Conservation (phyloP, 2,888 invertebrate genomes). For the Girardia tigrina region DNA sequence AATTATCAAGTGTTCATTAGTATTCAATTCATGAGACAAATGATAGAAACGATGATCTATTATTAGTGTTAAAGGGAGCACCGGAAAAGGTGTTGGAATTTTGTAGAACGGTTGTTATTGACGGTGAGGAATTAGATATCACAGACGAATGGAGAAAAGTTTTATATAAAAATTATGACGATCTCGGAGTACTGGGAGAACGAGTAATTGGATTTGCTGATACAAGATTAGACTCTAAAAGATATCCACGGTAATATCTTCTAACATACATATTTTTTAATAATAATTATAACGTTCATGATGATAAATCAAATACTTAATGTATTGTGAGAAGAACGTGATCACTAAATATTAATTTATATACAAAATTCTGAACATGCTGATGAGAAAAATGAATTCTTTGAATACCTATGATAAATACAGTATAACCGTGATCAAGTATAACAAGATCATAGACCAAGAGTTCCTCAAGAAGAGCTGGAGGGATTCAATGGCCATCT, state of each 20-base stretch:
- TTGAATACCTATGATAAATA: no score
- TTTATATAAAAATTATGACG: constrained; percentile 10
- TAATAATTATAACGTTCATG: no score
- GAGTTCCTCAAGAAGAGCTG: no score
- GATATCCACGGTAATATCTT: background rate
- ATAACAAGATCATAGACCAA: no score
- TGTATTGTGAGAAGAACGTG: no score
- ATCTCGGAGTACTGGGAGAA: constrained; percentile 24
- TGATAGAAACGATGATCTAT: background rate
- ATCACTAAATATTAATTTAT: no score
- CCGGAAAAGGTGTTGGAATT: constrained; percentile 37
- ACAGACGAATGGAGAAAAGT: constrained; percentile 26
- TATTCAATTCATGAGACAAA: constrained; percentile 24
- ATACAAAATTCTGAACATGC: no score
- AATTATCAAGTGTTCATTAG: background rate
- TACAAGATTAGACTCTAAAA: background rate
- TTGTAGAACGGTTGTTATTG: constrained; percentile 36
- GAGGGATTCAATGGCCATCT: no score
- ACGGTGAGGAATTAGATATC: constrained; percentile 34
- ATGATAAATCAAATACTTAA: no score
- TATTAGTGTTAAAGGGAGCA: constrained; percentile 53
- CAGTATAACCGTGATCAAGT: no score
- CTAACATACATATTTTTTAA: no score
- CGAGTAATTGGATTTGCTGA: constrained; percentile 26
- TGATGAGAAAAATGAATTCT: no score